Evolutionary conservation across 2,113 vertebrate species (phyloP).

Genomic region (Oreochromis spilurus): DNA sequence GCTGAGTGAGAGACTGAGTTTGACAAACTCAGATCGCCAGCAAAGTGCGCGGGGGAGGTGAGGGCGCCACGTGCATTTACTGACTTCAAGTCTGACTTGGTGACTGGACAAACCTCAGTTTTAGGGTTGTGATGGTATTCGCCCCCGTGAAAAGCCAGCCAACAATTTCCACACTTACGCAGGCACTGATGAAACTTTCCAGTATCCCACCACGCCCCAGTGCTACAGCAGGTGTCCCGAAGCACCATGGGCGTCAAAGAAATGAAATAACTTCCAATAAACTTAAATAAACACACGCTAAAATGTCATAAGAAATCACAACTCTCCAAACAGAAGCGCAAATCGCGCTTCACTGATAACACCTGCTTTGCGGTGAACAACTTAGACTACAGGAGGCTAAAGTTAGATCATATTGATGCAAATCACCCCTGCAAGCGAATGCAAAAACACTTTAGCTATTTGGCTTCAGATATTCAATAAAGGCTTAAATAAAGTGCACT

Average conservation of each 20-base stretch:
- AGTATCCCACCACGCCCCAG: not conserved
- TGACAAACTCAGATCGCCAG: not conserved
- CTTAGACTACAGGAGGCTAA: not conserved
- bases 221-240: not conserved
- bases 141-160: not conserved
- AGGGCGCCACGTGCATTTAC: not conserved
- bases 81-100: not conserved
- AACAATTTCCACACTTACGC: not conserved
- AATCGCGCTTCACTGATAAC: not conserved
- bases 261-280: not conserved
- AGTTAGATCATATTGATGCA: not conserved
- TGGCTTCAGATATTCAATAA: not conserved
- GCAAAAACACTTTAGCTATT: not conserved
- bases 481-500: not conserved
- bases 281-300: not conserved
- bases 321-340: not conserved
- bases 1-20: not conserved
- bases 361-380: not conserved
- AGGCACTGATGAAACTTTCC: not conserved
- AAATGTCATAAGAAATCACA: not conserved
- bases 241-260: not conserved
- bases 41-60: not conserved
- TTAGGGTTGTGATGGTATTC: not conserved
- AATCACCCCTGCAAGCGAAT: not conserved
- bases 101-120: not conserved